These are phyloP conservation scores for Hippopotamus amphibius DNA, from an alignment of 2,113 vertebrate species.

Conservation along the genomic window DNA sequence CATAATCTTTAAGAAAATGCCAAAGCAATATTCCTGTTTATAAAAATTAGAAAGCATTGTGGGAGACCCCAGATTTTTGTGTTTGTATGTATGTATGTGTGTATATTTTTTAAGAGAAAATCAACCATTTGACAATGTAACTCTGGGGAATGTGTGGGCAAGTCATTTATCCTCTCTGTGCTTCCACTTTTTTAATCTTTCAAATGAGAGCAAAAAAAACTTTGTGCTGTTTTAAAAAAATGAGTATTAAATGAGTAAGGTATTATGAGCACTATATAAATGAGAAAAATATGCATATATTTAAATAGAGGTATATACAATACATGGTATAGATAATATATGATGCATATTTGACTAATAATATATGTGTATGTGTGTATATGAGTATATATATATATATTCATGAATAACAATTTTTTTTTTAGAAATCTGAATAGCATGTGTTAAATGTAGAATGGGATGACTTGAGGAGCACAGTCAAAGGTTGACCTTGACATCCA, in stretches of 20 bases:
- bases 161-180: neutral
- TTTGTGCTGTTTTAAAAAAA: neutral
- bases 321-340: neutral
- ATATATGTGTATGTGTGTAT: neutral
- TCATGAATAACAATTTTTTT: neutral
- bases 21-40: constrained; percentile 39
- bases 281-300: neutral
- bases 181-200: neutral
- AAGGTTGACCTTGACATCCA: constrained; percentile 60
- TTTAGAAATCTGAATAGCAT: constrained; percentile 54
- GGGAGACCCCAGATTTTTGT: fast-evolving
- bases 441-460: neutral
- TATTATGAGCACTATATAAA: neutral
- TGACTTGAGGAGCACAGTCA: constrained; percentile 47
- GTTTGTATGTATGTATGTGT: neutral
- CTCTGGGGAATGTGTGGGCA: neutral
- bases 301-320: neutral
- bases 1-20: constrained; percentile 56
- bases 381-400: neutral
- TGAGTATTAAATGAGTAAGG: neutral
- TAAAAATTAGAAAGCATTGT: constrained; percentile 62
- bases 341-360: neutral
- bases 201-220: neutral
- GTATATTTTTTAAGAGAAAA: constrained; percentile 60
- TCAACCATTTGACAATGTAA: neutral